A percentile compares a stretch with the other conserved stretches of the same genome.
Conservation (phyloP, 2,113 vertebrate genomes). For the Cepphus grylle region DNA sequence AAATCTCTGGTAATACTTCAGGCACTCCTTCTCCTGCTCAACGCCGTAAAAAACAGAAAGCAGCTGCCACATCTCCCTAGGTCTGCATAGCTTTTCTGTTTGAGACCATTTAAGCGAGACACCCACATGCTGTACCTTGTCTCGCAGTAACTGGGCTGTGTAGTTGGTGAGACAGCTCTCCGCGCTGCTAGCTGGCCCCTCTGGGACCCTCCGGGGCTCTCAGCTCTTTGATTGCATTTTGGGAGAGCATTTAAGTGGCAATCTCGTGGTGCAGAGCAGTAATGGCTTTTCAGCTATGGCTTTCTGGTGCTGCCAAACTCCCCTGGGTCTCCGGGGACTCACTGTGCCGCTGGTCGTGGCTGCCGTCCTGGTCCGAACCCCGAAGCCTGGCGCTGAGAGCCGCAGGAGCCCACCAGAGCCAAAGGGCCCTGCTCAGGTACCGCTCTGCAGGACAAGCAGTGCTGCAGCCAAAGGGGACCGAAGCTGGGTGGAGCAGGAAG, state of each 20-base stretch:
- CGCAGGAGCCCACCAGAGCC: neutral
- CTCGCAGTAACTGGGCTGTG: neutral
- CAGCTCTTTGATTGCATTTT: neutral
- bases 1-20: neutral
- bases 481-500: neutral
- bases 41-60: neutral
- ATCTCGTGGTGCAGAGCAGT: neutral
- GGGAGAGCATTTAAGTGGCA: neutral
- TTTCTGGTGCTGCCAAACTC: neutral
- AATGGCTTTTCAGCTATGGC: neutral
- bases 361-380: neutral
- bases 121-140: neutral
- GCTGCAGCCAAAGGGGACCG: neutral
- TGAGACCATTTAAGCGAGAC: neutral
- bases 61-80: neutral
- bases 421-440: neutral
- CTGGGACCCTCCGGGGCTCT: neutral
- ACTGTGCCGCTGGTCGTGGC: neutral
- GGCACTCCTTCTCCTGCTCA: neutral
- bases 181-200: neutral
- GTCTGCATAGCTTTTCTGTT: neutral
- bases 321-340: neutral
- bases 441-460: neutral
- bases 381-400: no score
- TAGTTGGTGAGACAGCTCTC: neutral